Conservation (phyloP, 2,888 invertebrate species). For the Sycophila texana region DNA sequence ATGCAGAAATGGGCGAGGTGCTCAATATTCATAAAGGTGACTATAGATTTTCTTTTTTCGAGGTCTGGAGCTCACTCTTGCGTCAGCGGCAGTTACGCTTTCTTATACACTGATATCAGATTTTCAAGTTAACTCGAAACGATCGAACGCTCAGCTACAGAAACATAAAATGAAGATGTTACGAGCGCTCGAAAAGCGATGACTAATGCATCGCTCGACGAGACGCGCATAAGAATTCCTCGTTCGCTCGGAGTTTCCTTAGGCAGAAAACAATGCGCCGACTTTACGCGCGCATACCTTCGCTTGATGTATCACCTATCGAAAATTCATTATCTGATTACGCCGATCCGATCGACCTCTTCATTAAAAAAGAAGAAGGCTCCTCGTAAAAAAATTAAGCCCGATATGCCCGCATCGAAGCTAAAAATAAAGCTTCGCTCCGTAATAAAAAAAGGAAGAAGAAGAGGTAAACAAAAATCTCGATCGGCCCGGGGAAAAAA, state of each 20-base stretch:
- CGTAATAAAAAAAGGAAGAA: not conserved
- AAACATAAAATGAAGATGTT: constrained; percentile 19
- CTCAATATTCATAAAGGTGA: too few relatives aligned
- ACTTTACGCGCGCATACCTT: constrained; percentile 7
- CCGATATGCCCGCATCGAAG: too few relatives aligned
- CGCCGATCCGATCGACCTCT: not conserved
- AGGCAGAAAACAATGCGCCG: constrained; percentile 41
- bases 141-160: constrained; percentile 6
- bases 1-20: too few relatives aligned
- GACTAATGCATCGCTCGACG: constrained; percentile 41
- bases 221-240: constrained; percentile 31
- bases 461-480: not conserved
- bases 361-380: too few relatives aligned
- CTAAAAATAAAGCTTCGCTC: not conserved
- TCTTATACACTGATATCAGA: constrained; percentile 1
- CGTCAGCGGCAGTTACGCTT: not conserved
- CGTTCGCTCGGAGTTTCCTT: constrained; percentile 34
- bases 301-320: constrained; percentile 4
- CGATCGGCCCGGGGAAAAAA: too few relatives aligned
- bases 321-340: constrained; percentile 19
- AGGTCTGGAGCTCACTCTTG: too few relatives aligned
- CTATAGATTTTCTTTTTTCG: too few relatives aligned
- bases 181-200: constrained; percentile 19
- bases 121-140: not conserved
- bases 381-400: too few relatives aligned